Percentiles rank a stretch among this genome's conserved stretches.
Evolutionary conservation across 2,113 vertebrate genomes (phyloP).

Genomic region (Pardalotus punctatus): DNA sequence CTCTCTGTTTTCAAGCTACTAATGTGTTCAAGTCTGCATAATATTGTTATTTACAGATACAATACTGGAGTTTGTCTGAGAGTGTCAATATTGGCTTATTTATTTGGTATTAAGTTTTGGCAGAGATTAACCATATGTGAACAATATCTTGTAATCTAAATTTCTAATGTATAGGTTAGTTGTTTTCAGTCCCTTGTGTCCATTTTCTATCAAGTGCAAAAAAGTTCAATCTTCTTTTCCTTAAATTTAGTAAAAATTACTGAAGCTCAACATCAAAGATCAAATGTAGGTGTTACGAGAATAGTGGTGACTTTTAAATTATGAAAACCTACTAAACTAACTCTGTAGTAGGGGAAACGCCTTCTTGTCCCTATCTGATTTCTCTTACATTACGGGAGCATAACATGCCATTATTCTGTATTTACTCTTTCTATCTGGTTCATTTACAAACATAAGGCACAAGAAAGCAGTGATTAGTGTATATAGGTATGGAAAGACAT

Average conservation of each 20-base stretch:
- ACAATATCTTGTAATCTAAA: background rate
- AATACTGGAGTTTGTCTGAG: background rate
- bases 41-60: slow-evolving; percentile 29
- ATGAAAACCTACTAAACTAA: slow-evolving; percentile 27
- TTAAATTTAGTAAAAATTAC: slow-evolving; percentile 54
- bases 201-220: background rate
- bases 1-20: slow-evolving; percentile 18
- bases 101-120: background rate
- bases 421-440: slow-evolving; percentile 55
- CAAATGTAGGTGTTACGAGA: slow-evolving; percentile 7
- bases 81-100: background rate
- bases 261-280: slow-evolving; percentile 34
- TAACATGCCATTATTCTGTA: slow-evolving; percentile 42
- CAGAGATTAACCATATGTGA: background rate
- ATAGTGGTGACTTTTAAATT: slow-evolving; percentile 4
- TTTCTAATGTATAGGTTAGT: background rate
- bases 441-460: slow-evolving; percentile 48
- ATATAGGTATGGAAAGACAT: slow-evolving; percentile 32
- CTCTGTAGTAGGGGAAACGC: slow-evolving; percentile 32
- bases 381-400: slow-evolving; percentile 6
- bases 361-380: slow-evolving; percentile 35
- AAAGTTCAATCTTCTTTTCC: background rate
- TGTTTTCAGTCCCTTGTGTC: background rate
- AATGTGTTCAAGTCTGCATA: slow-evolving; percentile 16
- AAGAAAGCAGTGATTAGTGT: slow-evolving; percentile 30